phyloP scores from a whole-genome alignment of 2,113 vertebrate genomes.

The Edolisoma coerulescens region DNA sequence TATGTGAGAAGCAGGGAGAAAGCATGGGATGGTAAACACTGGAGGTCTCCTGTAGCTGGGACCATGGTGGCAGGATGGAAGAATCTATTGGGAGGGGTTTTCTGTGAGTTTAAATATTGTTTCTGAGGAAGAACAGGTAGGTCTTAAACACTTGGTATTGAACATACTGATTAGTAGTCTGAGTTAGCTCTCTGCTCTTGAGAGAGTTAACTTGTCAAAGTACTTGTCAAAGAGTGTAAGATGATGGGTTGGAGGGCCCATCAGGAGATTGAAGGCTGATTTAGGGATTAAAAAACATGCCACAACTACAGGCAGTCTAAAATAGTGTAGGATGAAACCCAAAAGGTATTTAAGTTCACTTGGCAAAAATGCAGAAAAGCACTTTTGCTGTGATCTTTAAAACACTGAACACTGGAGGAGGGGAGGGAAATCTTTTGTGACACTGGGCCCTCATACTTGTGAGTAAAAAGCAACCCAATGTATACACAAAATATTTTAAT shows the following conservation, averaged over 20 bases:
- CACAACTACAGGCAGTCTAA: not conserved
- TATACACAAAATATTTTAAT: constrained; percentile 11
- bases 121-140: not conserved
- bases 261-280: not conserved
- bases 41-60: not conserved
- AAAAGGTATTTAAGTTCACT: not conserved
- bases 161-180: not conserved
- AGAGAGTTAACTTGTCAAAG: not conserved
- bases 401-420: not conserved
- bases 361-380: not conserved
- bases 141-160: not conserved
- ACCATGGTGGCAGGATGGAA: not conserved
- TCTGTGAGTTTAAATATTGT: not conserved
- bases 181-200: not conserved
- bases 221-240: not conserved
- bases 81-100: not conserved
- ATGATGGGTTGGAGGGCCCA: not conserved
- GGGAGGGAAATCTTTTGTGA: not conserved
- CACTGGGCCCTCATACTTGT: not conserved
- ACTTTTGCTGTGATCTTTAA: not conserved
- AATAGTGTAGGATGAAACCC: not conserved
- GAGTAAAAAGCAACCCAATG: not conserved
- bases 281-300: not conserved
- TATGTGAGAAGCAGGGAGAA: not conserved
- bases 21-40: not conserved